Base-by-base conservation (phyloP, 2,113 vertebrate species). In the Pungitius pungitius region DNA sequence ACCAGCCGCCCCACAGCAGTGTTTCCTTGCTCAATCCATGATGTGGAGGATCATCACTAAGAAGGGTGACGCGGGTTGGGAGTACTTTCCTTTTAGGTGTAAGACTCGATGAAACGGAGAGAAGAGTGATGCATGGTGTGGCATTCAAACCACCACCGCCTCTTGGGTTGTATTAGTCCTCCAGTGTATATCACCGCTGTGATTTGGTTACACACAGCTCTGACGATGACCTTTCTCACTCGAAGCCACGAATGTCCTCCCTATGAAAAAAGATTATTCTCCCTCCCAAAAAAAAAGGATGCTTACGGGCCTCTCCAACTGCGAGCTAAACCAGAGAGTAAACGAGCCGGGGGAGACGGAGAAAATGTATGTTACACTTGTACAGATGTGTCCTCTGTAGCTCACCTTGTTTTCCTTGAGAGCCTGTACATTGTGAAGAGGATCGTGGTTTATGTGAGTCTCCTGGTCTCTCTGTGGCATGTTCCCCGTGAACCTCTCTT, bases 361-460 rank as follows among this genome's bases (percentile, higher is more conserved):
- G 68, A 57, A 51, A 77, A 59, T 80, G 47, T 65, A 39, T 83
- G 80, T 78, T 75, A 69, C 73, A 80, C 84, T 76, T 92, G 86
- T 93, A 90, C 84, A 91, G 82, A 78, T 65, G 69, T 90, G 75
- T 85, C 83, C 74, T 80, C 81, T 84, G 84, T 90, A 91, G 80
- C 81, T 90, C 85, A 81, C 75, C 2, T 84, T 65, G 52, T 89
- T 82, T 72, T 82, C 81, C 78, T 88, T 18, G 57, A 90, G 78
- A 80, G 86, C 84, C 91, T 86, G 85, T 45, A 12, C 27, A 69
- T 81, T 78, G 81, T 89, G 80, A 71, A 78, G 83, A 81, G 79
- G 73, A 83, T 83, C 27, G 42, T 81, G 64, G 15, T 82, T 76
- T 71, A 79, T 69, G 69, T 71, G 64, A 76, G 77, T 80, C 61